phyloP scores from a whole-genome alignment of 1,140 invertebrate genomes.

The Lepidurus couesii region DNA sequence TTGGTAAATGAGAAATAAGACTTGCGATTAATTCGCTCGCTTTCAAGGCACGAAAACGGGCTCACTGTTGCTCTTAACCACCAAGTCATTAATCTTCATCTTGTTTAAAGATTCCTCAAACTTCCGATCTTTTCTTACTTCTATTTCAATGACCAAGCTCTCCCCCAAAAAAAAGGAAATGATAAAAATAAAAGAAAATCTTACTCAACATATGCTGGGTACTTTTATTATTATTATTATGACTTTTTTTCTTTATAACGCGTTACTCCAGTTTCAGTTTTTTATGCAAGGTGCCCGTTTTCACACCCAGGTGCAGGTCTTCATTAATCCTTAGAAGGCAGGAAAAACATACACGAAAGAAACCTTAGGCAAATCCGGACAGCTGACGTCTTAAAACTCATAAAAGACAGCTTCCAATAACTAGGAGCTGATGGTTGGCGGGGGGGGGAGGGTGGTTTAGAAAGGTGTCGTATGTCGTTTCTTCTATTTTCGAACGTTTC shows the following conservation, averaged over 20 bases:
- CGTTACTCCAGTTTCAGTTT: not conserved
- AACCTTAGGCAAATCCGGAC: slow-evolving; percentile 14
- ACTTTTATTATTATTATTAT: not conserved
- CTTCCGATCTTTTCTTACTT: too few relatives aligned
- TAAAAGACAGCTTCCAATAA: slow-evolving; percentile 22
- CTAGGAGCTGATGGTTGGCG: not conserved
- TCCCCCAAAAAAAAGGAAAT: too few relatives aligned
- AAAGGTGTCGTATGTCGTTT: slow-evolving; percentile 9
- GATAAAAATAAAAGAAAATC: not conserved
- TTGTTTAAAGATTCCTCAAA: too few relatives aligned
- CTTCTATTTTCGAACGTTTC: not conserved
- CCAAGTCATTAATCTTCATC: too few relatives aligned
- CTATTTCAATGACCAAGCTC: too few relatives aligned
- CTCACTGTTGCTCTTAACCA: too few relatives aligned
- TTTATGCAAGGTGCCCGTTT: slow-evolving; percentile 9
- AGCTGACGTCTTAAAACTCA: slow-evolving; percentile 1
- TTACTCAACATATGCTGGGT: not conserved
- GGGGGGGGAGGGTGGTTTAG: not conserved
- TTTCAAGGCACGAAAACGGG: too few relatives aligned
- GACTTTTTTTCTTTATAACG: not conserved
- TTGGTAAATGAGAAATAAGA: not conserved
- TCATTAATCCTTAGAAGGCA: slow-evolving; percentile 12
- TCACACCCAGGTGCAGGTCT: slow-evolving; percentile 16
- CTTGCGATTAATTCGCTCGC: not conserved
- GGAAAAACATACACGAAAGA: not conserved